These are phyloP conservation scores for Etheostoma nigrum DNA, from an alignment of 2,797 vertebrate genomes.

Conservation along the genomic window DNA sequence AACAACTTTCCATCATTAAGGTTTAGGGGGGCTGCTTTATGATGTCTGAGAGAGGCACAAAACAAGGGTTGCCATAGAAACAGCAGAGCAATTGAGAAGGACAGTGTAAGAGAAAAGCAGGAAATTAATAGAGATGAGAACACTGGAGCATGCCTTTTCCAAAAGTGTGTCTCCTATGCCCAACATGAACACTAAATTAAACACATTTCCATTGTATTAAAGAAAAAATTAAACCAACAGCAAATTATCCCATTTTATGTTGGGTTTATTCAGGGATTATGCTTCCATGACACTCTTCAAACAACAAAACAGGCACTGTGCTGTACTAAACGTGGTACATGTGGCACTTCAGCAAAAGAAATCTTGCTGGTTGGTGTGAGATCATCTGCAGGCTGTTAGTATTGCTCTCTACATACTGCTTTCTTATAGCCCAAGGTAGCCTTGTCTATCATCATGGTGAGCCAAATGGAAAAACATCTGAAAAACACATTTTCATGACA, in stretches of 20 bases:
- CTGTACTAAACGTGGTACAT: background rate
- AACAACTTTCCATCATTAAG: constrained; percentile 71
- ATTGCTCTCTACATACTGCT: constrained; percentile 19
- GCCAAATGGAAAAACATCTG: background rate
- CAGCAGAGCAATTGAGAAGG: constrained; percentile 69
- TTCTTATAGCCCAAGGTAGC: constrained; percentile 11
- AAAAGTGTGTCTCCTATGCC: constrained; percentile 22
- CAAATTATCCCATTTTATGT: background rate
- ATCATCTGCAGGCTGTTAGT: constrained; percentile 15
- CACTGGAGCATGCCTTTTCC: constrained; percentile 46
- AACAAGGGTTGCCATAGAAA: constrained; percentile 81
- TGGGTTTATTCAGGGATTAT: constrained; percentile 30
- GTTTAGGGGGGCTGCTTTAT: constrained; percentile 63
- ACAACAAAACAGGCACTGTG: constrained; percentile 15
- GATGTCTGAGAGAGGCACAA: constrained; percentile 61
- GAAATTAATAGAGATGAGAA: constrained; percentile 63
- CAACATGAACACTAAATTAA: constrained; percentile 22
- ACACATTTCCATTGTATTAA: constrained; percentile 20
- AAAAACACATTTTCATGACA: constrained; percentile 15
- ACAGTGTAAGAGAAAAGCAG: constrained; percentile 56
- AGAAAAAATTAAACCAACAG: constrained; percentile 15
- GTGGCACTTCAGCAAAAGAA: background rate
- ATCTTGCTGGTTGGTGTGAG: constrained; percentile 1
- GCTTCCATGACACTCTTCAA: background rate
- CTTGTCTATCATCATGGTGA: constrained; percentile 3